phyloP scores from a whole-genome alignment of 2,888 invertebrate genomes.

The Sarcophaga subvicina region DNA sequence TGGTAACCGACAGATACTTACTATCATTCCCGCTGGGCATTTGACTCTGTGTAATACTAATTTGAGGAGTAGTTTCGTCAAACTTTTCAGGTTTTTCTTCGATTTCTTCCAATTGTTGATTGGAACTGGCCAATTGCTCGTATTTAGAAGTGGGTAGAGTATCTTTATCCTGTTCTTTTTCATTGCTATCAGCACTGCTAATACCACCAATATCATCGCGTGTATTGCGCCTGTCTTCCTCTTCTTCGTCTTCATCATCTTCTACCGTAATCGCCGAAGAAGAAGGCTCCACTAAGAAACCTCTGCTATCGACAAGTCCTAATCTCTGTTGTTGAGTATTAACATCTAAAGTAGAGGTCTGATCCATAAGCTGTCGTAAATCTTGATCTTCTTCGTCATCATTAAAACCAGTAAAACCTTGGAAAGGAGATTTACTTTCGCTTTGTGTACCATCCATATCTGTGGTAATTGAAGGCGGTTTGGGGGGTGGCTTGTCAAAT shows the following conservation, averaged over 20 bases:
- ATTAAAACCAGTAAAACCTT: conserved; percentile 78
- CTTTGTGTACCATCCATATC: conserved; percentile 24
- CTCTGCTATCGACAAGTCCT: conserved; percentile 76
- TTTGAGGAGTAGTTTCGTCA: conserved; percentile 53
- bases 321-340: conserved; percentile 76
- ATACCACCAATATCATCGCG: conserved; percentile 77
- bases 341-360: conserved; percentile 74
- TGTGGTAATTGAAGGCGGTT: conserved; percentile 29
- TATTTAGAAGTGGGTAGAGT: conserved; percentile 74
- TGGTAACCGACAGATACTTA: conserved; percentile 75
- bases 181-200: conserved; percentile 79
- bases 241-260: conserved; percentile 77
- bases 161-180: conserved; percentile 74
- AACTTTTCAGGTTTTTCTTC: conserved; percentile 64
- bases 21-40: conserved; percentile 70
- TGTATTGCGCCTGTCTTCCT: conserved; percentile 38
- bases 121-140: conserved; percentile 76
- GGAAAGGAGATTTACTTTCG: conserved; percentile 74
- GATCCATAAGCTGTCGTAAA: conserved; percentile 83
- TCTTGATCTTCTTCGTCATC: conserved; percentile 80
- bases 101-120: conserved; percentile 72
- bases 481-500: conserved; percentile 82
- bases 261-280: conserved; percentile 78
- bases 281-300: conserved; percentile 76
- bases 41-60: conserved; percentile 61